Evolutionary conservation across 2,797 vertebrate genomes (phyloP).

Genomic region (Morus bassanus): DNA sequence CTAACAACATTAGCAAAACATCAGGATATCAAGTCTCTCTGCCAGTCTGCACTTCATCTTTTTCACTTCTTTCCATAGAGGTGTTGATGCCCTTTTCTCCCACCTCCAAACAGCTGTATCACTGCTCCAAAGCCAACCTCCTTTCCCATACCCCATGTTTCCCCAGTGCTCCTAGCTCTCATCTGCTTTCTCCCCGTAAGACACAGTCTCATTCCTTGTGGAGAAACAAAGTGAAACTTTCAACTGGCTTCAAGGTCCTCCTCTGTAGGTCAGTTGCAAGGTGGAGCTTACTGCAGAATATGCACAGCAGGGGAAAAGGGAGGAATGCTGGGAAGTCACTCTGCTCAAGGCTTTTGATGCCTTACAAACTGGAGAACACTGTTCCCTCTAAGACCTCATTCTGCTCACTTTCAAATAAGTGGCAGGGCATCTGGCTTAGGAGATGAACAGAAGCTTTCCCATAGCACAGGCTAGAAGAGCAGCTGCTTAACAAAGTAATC

Average conservation of each 20-base stretch:
- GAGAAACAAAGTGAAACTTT: not conserved
- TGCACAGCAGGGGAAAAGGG: rapidly evolving
- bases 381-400: not conserved
- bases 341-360: not conserved
- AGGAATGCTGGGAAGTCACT: not conserved
- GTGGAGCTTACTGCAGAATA: not conserved
- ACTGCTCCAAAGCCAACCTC: not conserved
- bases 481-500: not conserved
- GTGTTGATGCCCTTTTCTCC: not conserved
- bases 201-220: not conserved
- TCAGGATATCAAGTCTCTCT: not conserved
- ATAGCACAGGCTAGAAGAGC: not conserved
- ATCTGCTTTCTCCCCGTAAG: not conserved
- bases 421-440: not conserved
- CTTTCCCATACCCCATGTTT: not conserved
- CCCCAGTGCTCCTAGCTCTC: not conserved
- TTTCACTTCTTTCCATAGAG: not conserved
- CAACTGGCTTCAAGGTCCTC: not conserved
- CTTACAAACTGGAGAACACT: not conserved
- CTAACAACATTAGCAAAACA: not conserved
- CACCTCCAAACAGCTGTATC: rapidly evolving
- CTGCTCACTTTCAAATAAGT: not conserved
- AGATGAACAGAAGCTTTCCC: not conserved
- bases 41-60: not conserved
- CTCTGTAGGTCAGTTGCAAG: not conserved